These are phyloP conservation scores for Lonchura striata DNA, from an alignment of 2,113 vertebrate genomes.

Conservation along the genomic window DNA sequence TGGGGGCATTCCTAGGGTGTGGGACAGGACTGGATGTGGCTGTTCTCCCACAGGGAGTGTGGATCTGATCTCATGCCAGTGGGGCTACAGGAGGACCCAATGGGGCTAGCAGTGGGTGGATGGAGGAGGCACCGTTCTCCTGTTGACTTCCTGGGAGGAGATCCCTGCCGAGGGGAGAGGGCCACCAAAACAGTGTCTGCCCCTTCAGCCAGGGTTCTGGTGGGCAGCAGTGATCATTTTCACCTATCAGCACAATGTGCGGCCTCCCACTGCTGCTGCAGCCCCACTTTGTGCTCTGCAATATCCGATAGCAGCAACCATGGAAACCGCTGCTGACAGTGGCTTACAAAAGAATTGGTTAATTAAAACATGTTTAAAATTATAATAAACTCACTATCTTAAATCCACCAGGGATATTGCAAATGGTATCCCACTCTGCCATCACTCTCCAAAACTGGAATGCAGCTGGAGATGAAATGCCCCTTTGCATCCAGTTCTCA, in stretches of 20 bases:
- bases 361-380: conserved; percentile 39
- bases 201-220: accelerated
- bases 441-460: background rate
- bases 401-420: conserved; percentile 1
- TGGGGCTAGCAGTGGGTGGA: background rate
- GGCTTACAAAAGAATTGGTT: conserved; percentile 15
- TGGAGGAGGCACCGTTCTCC: background rate
- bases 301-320: background rate
- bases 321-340: background rate
- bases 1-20: background rate
- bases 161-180: background rate
- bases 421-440: background rate
- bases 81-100: background rate
- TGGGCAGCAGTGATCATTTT: background rate
- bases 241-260: background rate
- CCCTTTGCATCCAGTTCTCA: background rate
- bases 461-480: background rate
- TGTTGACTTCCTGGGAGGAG: background rate
- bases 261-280: background rate
- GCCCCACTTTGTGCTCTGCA: background rate
- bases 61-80: accelerated
- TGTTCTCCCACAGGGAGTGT: accelerated
- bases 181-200: background rate
- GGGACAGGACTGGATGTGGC: background rate
- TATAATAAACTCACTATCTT: conserved; percentile 6